These are phyloP conservation scores for Nasonia vitripennis DNA, from an alignment of 1,140 invertebrate genomes.

Conservation along the genomic window DNA sequence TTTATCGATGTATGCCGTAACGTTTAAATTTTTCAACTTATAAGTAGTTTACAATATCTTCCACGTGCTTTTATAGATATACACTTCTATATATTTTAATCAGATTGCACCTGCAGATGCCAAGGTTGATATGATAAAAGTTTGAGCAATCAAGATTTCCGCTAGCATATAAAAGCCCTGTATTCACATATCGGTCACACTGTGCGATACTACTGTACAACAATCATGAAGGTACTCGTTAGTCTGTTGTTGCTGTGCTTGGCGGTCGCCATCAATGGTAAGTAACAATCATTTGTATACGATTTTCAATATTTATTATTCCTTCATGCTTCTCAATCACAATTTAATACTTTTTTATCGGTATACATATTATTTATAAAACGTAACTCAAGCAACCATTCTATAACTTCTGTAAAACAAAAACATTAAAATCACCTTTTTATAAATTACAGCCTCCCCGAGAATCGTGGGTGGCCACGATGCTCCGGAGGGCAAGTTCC, in stretches of 20 bases:
- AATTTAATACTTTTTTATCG: no score
- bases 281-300: background rate
- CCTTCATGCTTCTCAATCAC: no score
- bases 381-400: no score
- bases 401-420: no score
- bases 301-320: no score
- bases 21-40: no score
- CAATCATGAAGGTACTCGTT: background rate
- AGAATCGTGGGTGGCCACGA: conserved; percentile 60
- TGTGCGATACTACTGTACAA: background rate
- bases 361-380: no score
- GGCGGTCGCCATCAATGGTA: background rate
- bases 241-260: background rate
- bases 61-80: no score
- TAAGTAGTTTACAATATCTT: no score
- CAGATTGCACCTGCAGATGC: background rate
- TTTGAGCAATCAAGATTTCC: background rate
- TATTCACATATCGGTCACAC: background rate
- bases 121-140: background rate
- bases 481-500: conserved; percentile 66
- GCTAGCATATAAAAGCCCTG: background rate
- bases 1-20: no score
- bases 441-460: background rate
- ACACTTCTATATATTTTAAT: background rate
- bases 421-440: no score